Base-by-base conservation (phyloP, 2,797 vertebrate species). In the Rhinella marina region DNA sequence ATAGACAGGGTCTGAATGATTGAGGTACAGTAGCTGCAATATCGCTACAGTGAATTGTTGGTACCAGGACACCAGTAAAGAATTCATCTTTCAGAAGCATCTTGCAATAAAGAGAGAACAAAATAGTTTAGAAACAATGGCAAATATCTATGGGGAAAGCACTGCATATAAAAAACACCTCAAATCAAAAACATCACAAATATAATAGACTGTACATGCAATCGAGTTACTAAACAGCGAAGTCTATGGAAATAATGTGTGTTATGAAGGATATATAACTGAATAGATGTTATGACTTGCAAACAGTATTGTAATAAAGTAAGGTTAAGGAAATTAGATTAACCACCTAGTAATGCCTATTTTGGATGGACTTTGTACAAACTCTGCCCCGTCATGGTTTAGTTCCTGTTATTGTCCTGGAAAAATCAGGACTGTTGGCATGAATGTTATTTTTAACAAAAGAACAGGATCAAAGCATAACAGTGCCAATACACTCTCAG, bases 51-150 rank as follows among this genome's bases (percentile, higher is more conserved):
- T 21, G 52, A 16, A 62, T 76, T 76, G 57, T 76, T 61, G 54
- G 23, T 50, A 57, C 70, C 70, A 85, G 12, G 25, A 56, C 54
- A 14, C 52, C n/a, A 61, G 12, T 84, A 75, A 75, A 72, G 29
- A 75, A 57, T 41, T 84, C 68, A 84, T 84, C 21, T 48, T 16
- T 48, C 56, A 50, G 57, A 85, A 76, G 72, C 57, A 85, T 85
- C 54, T n/a, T 23, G 54, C 54, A 73, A 61, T 62, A 56, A 75
- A 66, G 82, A 32, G 66, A 57, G 50, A 48, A 54, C 19, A 48
- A 76, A 84, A 61, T 17, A 8, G 82, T 56, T 84, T 54, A 32
- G 14, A 29, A 75, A 84, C 82, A 73, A 73, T 68, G 7, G 68
- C 16, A 17, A 59, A 84, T 23, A 84, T 32, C 54, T 23, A 57